Evolutionary conservation across 2,888 invertebrate species (phyloP), one percentile per base, ranked within the genome.

Genomic region (Chorisops tibialis): DNA sequence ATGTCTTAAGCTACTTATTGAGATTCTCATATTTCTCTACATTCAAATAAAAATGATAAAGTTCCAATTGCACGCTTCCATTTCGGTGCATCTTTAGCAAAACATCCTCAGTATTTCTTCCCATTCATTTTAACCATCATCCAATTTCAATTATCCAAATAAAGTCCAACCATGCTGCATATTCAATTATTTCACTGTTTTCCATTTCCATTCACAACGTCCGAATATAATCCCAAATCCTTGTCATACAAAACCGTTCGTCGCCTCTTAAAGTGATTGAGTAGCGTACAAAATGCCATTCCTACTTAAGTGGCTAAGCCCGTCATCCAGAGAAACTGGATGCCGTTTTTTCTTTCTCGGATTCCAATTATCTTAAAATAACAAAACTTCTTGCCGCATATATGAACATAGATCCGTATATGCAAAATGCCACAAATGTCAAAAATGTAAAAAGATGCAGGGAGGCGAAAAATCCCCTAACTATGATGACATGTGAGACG

Each of bases 401-500:
- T 47, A 6, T 18, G 47, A 12, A 22, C 2, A 3, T 4, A 5
- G 9, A 48, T 41, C 14, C 16, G 5, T 16, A 35, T 45, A 56
- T 56, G 56, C 56, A 56, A 45, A 56, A 56, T 56, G 30, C 11
- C 45, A 56, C 45, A n/a, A 45, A 35, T 41, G 24, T 41, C n/a
- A 54, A 22, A 22, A n/a, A 3, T 7, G 35, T 24, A 19, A 30
- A 39, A 43, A 21, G 39, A 48, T 3, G 14, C 19, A 19, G 18
- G 47, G 18, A 6, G 11, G 21, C 19, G 35, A 56, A 30, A 56
- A 30, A 45, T 45, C 56, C 45, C 43, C 45, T 45, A 6, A 11
- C 14, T 12, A 30, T 35, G 56, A 49, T 59, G 39, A 58, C 58
- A 61, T 30, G 38, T 30, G 59, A 61, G 61, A 64, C 65, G 66